These are phyloP conservation scores for Microctonus hyperodae DNA, from an alignment of 2,888 invertebrate species.

Conservation along the genomic window DNA sequence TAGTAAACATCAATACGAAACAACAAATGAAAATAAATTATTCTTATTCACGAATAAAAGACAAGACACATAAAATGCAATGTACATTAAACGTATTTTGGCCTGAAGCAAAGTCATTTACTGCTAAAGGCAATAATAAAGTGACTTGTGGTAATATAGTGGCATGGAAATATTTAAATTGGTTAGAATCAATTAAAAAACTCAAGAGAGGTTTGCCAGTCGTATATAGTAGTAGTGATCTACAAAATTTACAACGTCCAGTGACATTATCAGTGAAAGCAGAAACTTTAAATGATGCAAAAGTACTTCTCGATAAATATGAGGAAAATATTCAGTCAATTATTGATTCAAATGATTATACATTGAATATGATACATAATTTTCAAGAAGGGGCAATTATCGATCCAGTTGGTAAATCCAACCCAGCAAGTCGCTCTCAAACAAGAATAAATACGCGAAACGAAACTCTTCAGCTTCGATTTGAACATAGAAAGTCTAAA, in stretches of 20 bases:
- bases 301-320: conserved; percentile 64
- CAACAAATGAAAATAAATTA: conserved; percentile 13
- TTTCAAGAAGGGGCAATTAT: neutral
- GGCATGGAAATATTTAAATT: conserved; percentile 66
- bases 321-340: conserved; percentile 47
- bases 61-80: conserved; percentile 63
- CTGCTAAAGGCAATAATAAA: conserved; percentile 66
- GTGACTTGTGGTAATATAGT: conserved; percentile 66
- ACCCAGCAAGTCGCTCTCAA: neutral
- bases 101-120: conserved; percentile 68
- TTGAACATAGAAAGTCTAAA: neutral
- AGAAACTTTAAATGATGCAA: conserved; percentile 60
- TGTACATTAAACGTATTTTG: conserved; percentile 68
- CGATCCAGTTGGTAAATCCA: conserved; percentile 35
- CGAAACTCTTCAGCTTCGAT: conserved; percentile 14
- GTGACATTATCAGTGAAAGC: conserved; percentile 58
- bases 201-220: conserved; percentile 65
- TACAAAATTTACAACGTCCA: conserved; percentile 58
- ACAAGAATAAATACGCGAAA: conserved; percentile 26
- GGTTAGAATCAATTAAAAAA: conserved; percentile 65
- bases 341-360: conserved; percentile 7
- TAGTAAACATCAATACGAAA: conserved; percentile 49
- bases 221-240: conserved; percentile 62
- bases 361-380: neutral
- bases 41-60: conserved; percentile 41